A percentile compares a stretch with the other conserved stretches of the same genome.
Conservation (phyloP, 2,888 invertebrate genomes). For the Romanomermis culicivorax region DNA sequence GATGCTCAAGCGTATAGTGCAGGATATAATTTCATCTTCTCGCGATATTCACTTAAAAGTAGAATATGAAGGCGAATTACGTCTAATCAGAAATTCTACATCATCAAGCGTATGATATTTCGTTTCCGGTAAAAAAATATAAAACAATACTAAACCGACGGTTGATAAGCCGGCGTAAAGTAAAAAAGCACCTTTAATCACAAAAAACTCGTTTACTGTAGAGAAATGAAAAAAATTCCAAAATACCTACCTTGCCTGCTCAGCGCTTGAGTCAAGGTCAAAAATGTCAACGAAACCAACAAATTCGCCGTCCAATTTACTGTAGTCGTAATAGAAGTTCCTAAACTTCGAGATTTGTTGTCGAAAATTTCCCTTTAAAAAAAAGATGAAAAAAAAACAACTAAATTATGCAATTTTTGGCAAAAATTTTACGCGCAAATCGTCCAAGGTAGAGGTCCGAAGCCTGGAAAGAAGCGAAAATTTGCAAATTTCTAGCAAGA, state of each 20-base stretch:
- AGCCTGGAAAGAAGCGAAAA: too few relatives aligned
- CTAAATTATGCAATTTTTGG: not conserved
- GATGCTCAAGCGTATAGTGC: too few relatives aligned
- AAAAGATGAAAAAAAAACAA: not conserved
- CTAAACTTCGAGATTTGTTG: slow-evolving; percentile 36
- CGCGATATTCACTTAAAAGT: too few relatives aligned
- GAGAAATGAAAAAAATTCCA: too few relatives aligned
- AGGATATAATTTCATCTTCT: too few relatives aligned
- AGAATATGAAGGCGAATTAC: too few relatives aligned
- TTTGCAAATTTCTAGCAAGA: too few relatives aligned
- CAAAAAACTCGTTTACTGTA: too few relatives aligned
- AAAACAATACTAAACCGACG: slow-evolving; percentile 10
- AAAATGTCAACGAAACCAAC: slow-evolving; percentile 36
- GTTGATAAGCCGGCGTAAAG: slow-evolving; percentile 8
- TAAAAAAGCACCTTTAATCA: slow-evolving; percentile 10
- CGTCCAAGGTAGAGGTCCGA: slow-evolving; percentile 38
- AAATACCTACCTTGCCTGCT: slow-evolving; percentile 31
- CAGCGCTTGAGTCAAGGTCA: slow-evolving; percentile 32
- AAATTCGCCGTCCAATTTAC: slow-evolving; percentile 38
- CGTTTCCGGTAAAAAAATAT: slow-evolving; percentile 10
- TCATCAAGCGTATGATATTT: too few relatives aligned
- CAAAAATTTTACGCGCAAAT: slow-evolving; percentile 29
- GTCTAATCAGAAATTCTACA: too few relatives aligned
- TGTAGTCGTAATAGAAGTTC: slow-evolving; percentile 33
- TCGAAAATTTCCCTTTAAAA: slow-evolving; percentile 35